phyloP scores from a whole-genome alignment of 2,888 invertebrate genomes.

The Meganola albula region DNA sequence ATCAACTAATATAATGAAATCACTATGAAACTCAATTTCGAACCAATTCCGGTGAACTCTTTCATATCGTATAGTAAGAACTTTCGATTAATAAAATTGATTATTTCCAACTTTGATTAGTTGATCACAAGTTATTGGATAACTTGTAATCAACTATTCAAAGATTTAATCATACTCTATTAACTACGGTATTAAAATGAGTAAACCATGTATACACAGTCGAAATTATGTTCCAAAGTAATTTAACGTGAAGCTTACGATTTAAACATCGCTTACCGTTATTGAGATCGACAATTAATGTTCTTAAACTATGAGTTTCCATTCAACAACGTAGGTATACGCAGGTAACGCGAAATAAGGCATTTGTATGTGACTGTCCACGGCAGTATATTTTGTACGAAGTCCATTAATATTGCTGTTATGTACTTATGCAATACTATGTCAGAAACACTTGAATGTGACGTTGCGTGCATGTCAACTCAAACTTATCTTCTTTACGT shows the following conservation, averaged over 20 bases:
- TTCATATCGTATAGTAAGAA: no score
- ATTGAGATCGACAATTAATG: conserved; percentile 72
- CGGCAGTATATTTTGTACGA: conserved; percentile 36
- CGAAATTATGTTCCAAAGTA: no score
- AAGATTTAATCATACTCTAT: no score
- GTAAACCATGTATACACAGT: no score
- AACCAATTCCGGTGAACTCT: no score
- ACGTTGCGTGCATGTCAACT: conserved; percentile 49
- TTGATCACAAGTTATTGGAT: no score
- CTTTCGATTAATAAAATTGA: no score
- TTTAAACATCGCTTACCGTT: conserved; percentile 66
- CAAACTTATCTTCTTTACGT: conserved; percentile 38
- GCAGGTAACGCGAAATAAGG: conserved; percentile 75
- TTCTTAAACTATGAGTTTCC: conserved; percentile 63
- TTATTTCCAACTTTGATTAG: no score
- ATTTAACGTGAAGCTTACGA: no score
- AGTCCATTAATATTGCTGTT: conserved; percentile 17
- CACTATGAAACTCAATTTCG: no score
- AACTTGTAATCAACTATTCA: no score
- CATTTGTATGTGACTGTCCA: conserved; percentile 52
- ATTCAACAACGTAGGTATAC: conserved; percentile 66
- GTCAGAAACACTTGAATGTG: conserved; percentile 39
- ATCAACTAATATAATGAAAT: conserved; percentile 15
- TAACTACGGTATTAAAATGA: no score
- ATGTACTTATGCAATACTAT: conserved; percentile 24